Evolutionary conservation across 2,888 invertebrate genomes (phyloP), one percentile per base, ranked within the genome.

Genomic region (Chelonus formosanus): DNA sequence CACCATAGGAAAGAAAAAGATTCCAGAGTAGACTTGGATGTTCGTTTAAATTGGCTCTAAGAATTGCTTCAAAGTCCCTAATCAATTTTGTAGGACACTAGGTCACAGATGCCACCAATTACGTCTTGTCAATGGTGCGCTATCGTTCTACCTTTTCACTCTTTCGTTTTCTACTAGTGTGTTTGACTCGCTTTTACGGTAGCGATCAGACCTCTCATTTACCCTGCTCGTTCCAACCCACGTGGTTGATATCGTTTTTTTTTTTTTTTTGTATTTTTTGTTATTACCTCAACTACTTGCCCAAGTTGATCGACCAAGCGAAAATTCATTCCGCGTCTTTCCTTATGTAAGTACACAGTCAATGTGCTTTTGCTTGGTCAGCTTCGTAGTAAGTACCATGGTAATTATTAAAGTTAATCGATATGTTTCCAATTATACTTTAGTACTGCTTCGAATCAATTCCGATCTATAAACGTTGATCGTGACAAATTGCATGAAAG

Each of bases 51-150:
- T 40, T 40, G 40, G 40, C 40, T 40, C 40, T 40, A 40, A 40
- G 40, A 40, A 40, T 40, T 40, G 40, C 40, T 40, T 40, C 40
- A 40, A 70, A 74, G 74, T 74, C 75, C 73, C 75, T 74, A 75
- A 78, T 78, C 77, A 78, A 76, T 78, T 77, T 76, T 67, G 73
- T 71, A 73, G 73, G 76, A 76, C 76, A 74, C 72, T 75, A 73
- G 78, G 78, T 78, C 78, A 76, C 78, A 78, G 78, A 78, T 79
- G 77, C 74, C 77, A 73, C 76, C 78, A 78, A 78, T 78, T 78
- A 78, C 76, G 74, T 65, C 73, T 67, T 72, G 71, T 74, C 76
- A 74, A 73, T 74, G 71, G 72, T 61, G 70, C 70, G 70, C 72
- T 74, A 72, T 74, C 75, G 74, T 77, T 74, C 71, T 74, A 45